Conservation (phyloP, 64 coral and sea anemone genomes). For the Astreopora myriophthalma region DNA sequence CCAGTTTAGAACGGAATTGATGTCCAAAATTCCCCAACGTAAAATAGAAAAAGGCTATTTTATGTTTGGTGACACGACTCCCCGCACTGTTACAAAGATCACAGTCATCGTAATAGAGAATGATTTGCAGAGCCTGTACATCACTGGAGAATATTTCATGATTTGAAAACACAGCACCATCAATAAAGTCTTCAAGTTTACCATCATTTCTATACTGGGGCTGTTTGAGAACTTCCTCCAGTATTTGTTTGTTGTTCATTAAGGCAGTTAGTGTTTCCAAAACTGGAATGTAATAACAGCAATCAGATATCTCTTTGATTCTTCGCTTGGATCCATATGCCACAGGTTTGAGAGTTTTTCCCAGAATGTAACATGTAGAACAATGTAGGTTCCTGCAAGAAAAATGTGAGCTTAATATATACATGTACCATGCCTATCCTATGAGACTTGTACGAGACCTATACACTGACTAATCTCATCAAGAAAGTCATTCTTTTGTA, state of each 20-base stretch:
- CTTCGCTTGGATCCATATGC: slow-evolving; percentile 6
- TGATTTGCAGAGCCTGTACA: background rate
- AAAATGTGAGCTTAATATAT: background rate
- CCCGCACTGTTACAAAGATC: background rate
- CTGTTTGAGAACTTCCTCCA: background rate
- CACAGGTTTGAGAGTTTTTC: background rate
- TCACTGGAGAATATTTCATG: slow-evolving; percentile 13
- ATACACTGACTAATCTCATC: too few relatives aligned
- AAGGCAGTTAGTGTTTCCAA: background rate
- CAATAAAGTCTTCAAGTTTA: slow-evolving; percentile 4
- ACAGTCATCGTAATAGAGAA: slow-evolving; percentile 19
- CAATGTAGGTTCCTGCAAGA: background rate
- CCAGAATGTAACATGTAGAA: background rate
- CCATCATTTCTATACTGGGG: background rate
- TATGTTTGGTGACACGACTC: background rate
- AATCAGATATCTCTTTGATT: background rate
- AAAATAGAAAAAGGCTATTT: slow-evolving; percentile 19
- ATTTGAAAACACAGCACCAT: background rate
- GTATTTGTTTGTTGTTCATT: background rate
- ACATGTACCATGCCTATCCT: too few relatives aligned
- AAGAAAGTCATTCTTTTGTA: too few relatives aligned
- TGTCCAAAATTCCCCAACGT: background rate
- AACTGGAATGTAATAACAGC: slow-evolving; percentile 15
- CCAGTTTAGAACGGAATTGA: background rate
- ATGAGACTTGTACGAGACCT: too few relatives aligned